A percentile compares a stretch with the other conserved stretches of the same genome.
Conservation (phyloP, 1,140 invertebrate genomes). For the Episyrphus balteatus region DNA sequence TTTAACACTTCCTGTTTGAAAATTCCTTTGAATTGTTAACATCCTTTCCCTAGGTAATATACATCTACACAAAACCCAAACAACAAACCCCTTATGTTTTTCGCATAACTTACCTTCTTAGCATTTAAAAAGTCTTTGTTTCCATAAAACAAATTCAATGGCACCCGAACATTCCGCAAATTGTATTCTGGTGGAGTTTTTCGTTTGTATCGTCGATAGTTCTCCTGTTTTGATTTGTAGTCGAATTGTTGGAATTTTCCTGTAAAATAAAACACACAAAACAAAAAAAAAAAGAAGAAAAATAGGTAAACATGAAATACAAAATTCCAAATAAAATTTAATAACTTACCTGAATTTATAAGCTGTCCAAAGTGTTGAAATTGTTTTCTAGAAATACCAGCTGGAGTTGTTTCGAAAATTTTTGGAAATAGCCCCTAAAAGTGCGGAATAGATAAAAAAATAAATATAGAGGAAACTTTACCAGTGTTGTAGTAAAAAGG, state of each 20-base stretch:
- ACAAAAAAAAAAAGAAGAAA: not conserved
- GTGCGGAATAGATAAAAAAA: not conserved
- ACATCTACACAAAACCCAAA: no score
- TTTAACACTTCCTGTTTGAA: no score
- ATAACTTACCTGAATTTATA: constrained; percentile 25
- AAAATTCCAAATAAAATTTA: no score
- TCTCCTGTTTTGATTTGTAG: constrained; percentile 14
- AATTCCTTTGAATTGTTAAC: no score
- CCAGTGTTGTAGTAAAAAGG: not conserved
- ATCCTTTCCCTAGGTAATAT: no score
- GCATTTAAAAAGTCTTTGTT: constrained; percentile 13
- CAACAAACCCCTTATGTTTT: not conserved
- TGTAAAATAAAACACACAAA: constrained; percentile 1
- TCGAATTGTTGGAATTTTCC: constrained; percentile 29
- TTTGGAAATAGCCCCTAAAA: constrained; percentile 21
- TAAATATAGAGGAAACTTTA: constrained; percentile 1
- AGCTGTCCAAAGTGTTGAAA: constrained; percentile 27
- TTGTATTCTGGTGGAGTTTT: constrained; percentile 20
- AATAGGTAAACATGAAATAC: no score
- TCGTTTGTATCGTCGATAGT: constrained; percentile 16
- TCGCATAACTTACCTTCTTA: constrained; percentile 5
- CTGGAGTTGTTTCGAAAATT: constrained; percentile 27
- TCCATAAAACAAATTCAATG: constrained; percentile 23
- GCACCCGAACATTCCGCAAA: constrained; percentile 21
- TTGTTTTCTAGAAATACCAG: constrained; percentile 26